Conservation (phyloP, 2,113 vertebrate species). For the Rhinoptilus africanus region DNA sequence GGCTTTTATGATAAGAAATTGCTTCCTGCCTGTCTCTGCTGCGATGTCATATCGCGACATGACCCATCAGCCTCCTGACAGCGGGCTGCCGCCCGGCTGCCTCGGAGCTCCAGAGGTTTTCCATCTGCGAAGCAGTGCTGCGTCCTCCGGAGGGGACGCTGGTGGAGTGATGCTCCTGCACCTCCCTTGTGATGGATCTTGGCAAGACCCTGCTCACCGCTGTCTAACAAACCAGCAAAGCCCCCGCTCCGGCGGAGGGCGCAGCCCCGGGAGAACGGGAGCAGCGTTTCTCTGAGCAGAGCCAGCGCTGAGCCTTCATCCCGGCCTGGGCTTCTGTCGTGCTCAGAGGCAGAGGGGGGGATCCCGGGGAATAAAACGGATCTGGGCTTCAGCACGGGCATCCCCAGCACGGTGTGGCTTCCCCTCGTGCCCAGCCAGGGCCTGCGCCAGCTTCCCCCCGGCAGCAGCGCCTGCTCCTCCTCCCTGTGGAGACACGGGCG, state of each 20-base stretch:
- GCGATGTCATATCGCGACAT: fast-evolving
- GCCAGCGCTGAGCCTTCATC: not conserved
- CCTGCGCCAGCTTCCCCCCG: not conserved
- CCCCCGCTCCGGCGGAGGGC: not conserved
- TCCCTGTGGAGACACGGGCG: not conserved
- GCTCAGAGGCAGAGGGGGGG: not conserved
- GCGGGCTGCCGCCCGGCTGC: not conserved
- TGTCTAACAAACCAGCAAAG: not conserved
- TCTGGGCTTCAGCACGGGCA: not conserved
- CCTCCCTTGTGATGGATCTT: not conserved
- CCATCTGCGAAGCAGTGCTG: not conserved
- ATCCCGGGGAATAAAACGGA: not conserved
- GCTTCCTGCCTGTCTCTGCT: not conserved
- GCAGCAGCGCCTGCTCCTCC: not conserved
- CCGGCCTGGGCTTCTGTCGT: not conserved
- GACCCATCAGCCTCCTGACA: not conserved
- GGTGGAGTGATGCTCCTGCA: not conserved
- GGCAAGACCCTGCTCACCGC: fast-evolving
- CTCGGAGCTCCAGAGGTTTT: not conserved
- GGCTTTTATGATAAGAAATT: not conserved
- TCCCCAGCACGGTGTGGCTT: not conserved
- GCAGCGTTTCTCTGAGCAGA: not conserved
- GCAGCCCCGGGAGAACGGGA: not conserved
- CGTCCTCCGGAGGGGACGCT: not conserved
- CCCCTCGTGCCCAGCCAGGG: not conserved